Base-by-base conservation (phyloP, 1,140 invertebrate genomes). In the Ostrea denselamellosa region DNA sequence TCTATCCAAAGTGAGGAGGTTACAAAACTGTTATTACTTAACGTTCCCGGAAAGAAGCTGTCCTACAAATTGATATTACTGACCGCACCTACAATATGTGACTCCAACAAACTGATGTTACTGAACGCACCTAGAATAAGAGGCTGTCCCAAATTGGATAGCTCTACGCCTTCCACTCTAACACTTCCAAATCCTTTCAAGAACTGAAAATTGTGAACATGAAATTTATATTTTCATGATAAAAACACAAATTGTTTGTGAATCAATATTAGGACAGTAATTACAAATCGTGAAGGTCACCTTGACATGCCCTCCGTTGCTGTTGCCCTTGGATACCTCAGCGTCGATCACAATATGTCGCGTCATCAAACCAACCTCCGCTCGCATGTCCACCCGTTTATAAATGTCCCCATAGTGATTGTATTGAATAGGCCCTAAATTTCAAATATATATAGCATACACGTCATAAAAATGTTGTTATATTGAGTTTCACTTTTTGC, bases 101-200 rank as follows among this genome's bases (percentile, higher is more conserved):
- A 19, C 17, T 62, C n/a, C 19, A 7, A 19, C n/a, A 17, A 58
- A 58, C 56, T 51, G 0, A 82, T 51, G 9, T 82, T 9, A 0
- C 56, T 54, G 19, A 14, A 28, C 2, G 52, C 85, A 92, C 90
- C 89, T 77, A 89, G 10, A 9, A 86, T 58, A 54, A 85, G 19
- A 83, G 85, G 85, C 56, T 93, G 92, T 81, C 92, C 92, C 81
- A 93, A 88, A 17, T 90, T 77, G 14, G 81, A 85, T 28, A 93
- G 65, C 83, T 93, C 91, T 9, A 88, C 91, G 9, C 90, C 90
- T 85, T 92, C 88, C 28, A 93, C 90, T 71, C 88, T 88, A 34
- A 88, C 87, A 28, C 56, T 77, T 65, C 65, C 85, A 85, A 91
- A 91, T 54, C 87, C 89, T 19, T 87, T 71, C 10, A 87, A 25